These are phyloP conservation scores for Bucorvus abyssinicus DNA, from an alignment of 2,797 vertebrate species.

Conservation along the genomic window DNA sequence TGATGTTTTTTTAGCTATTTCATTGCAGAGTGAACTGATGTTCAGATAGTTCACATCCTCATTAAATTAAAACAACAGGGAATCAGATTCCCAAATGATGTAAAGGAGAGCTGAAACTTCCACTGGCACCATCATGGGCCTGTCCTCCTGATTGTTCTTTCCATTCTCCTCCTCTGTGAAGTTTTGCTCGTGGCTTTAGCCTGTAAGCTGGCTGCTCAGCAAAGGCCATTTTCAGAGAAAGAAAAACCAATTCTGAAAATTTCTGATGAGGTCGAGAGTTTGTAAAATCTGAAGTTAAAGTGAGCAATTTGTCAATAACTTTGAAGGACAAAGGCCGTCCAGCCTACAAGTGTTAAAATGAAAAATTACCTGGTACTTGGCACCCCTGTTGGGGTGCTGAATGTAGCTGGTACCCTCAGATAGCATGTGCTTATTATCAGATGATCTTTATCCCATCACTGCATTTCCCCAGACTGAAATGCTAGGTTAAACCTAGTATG, in stretches of 20 bases:
- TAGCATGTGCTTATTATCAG: neutral
- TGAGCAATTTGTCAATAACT: neutral
- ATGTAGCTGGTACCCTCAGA: neutral
- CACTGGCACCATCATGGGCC: neutral
- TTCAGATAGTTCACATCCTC: neutral
- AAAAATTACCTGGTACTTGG: neutral
- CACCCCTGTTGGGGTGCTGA: neutral
- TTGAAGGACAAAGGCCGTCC: neutral
- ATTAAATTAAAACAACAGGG: conserved; percentile 1
- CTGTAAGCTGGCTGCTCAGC: neutral
- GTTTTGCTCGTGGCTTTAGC: neutral
- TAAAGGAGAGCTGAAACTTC: neutral
- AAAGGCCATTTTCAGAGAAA: neutral
- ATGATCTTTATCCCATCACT: neutral
- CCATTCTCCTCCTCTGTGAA: neutral
- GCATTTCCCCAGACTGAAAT: neutral
- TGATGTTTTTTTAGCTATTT: neutral
- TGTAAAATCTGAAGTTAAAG: neutral
- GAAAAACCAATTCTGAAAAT: neutral
- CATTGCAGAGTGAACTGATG: neutral
- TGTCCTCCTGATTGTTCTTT: neutral
- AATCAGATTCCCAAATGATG: neutral
- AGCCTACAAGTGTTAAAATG: neutral
- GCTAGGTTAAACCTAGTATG: neutral
- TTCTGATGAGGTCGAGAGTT: neutral